A percentile compares a stretch with the other conserved stretches of the same genome.
Evolutionary conservation across 2,797 vertebrate species (phyloP).

Genomic region (Momotus momota): DNA sequence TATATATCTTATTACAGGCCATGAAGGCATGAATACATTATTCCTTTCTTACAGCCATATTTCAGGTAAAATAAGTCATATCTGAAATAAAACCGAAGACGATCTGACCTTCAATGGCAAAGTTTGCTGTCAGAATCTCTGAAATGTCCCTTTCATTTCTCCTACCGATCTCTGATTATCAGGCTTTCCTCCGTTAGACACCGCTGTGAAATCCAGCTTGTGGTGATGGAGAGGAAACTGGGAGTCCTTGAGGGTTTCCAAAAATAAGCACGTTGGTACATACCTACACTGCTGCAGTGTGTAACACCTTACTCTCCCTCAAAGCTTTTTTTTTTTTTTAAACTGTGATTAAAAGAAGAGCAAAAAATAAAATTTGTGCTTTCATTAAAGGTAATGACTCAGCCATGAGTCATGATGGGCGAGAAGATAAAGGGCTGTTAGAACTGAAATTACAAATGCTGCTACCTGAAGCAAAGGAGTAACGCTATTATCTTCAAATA

Average conservation of each 20-base stretch:
- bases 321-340: not conserved
- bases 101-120: not conserved
- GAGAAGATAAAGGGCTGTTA: conserved; percentile 15
- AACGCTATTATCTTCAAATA: conserved; percentile 32
- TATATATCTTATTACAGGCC: not conserved
- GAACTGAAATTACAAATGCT: conserved; percentile 19
- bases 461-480: conserved; percentile 13
- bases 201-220: not conserved
- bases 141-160: not conserved
- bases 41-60: not conserved
- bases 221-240: not conserved
- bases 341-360: conserved; percentile 3
- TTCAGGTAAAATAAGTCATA: not conserved
- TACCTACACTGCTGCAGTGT: not conserved
- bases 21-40: not conserved
- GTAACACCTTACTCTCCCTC: not conserved
- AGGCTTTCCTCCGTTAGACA: not conserved
- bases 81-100: not conserved
- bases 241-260: not conserved
- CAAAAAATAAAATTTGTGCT: conserved; percentile 32
- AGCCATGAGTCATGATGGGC: conserved; percentile 15
- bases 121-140: not conserved
- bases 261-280: not conserved
- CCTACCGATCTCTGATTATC: not conserved
- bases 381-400: conserved; percentile 57